These are phyloP conservation scores for Actinostola sp. DNA, from an alignment of 92 coral and sea anemone genomes.

Conservation along the genomic window DNA sequence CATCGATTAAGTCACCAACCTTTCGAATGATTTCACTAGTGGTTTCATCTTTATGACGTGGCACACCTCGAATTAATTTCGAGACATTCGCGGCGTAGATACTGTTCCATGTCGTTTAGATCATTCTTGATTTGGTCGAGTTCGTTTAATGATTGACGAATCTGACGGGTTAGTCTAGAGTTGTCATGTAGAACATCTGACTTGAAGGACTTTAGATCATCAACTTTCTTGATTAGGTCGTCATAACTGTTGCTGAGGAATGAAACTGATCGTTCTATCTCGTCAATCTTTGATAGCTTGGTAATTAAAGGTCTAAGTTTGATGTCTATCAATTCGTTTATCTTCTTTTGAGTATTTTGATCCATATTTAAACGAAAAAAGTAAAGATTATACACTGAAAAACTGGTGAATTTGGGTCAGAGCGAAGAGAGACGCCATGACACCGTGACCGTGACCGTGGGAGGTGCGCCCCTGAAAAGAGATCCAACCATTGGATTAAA, in stretches of 20 bases:
- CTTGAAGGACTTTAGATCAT: not conserved
- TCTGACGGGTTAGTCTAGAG: not conserved
- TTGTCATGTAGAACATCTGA: not conserved
- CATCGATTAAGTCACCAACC: slow-evolving; percentile 50
- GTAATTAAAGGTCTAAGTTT: not conserved
- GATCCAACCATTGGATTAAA: too few relatives aligned
- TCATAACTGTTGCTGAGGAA: slow-evolving; percentile 1
- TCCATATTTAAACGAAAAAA: too few relatives aligned
- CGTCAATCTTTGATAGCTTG: not conserved
- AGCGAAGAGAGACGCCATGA: too few relatives aligned
- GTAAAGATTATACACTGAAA: too few relatives aligned
- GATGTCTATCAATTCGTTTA: too few relatives aligned
- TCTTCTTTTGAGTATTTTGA: too few relatives aligned
- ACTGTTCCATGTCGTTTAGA: slow-evolving; percentile 38
- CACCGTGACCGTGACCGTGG: too few relatives aligned
- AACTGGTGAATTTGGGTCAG: too few relatives aligned
- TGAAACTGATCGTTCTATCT: not conserved
- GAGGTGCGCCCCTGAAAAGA: too few relatives aligned
- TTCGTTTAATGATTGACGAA: not conserved
- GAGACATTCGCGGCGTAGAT: slow-evolving; percentile 46
- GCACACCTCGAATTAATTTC: slow-evolving; percentile 44
- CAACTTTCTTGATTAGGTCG: not conserved
- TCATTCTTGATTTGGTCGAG: not conserved
- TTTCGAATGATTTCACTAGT: slow-evolving; percentile 39
- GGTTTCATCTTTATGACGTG: slow-evolving; percentile 17